Evolutionary conservation across 2,113 vertebrate species (phyloP).

Genomic region (cattle (Bos taurus)): ARS-UCD2.0 NC_037335.1:37248001-37248500

Average conservation of each 20-base stretch:
- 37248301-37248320: not conserved
- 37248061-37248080: too few relatives aligned
- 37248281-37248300: not conserved
- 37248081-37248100: not conserved
- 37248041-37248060: rapidly evolving
- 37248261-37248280: not conserved
- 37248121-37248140: not conserved
- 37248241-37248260: not conserved
- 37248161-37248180: not conserved
- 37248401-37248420: not conserved
- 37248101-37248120: not conserved
- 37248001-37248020: too few relatives aligned
- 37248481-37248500: not conserved
- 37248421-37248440: not conserved
- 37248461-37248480: not conserved
- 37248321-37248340: not conserved
- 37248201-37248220: not conserved
- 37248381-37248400: not conserved
- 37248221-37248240: not conserved
- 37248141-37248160: not conserved
- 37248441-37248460: not conserved
- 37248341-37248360: not conserved
- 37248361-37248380: not conserved
- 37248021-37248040: too few relatives aligned
- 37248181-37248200: not conserved